Evolutionary conservation across 2,113 vertebrate genomes (phyloP).

Genomic region (Ciconia stormi): DNA sequence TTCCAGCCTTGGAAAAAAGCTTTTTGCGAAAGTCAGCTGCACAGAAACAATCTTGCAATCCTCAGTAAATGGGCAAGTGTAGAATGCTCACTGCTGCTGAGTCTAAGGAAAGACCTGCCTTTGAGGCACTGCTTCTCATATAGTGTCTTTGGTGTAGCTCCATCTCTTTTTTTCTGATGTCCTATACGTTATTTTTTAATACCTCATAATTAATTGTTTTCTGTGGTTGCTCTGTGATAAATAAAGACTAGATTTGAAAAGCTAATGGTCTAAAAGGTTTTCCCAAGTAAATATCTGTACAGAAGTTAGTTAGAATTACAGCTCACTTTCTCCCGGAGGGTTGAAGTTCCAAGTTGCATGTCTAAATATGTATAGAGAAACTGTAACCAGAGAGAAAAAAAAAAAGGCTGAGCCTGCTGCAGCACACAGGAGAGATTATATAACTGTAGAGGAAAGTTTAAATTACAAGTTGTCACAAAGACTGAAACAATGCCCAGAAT

Average conservation of each 20-base stretch:
- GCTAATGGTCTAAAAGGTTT: not conserved
- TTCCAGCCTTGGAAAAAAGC: not conserved
- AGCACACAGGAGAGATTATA: not conserved
- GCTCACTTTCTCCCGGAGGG: not conserved
- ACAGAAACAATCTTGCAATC: not conserved
- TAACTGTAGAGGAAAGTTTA: not conserved
- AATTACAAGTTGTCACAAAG: not conserved
- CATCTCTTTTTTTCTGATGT: not conserved
- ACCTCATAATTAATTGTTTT: not conserved
- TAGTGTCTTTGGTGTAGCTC: not conserved
- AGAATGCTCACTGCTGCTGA: not conserved
- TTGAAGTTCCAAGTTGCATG: not conserved
- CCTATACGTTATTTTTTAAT: not conserved
- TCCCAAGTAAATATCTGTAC: not conserved
- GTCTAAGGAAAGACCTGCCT: not conserved
- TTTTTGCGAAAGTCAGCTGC: not conserved
- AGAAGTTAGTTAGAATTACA: not conserved
- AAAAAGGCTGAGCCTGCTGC: not conserved
- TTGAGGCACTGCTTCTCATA: not conserved
- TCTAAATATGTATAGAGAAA: not conserved
- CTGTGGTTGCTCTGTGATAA: not conserved
- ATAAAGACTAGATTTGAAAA: not conserved
- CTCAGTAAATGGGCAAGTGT: not conserved
- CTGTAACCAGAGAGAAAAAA: not conserved
- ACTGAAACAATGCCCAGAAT: not conserved